These are phyloP conservation scores for Bombus picipes DNA, from an alignment of 1,140 invertebrate genomes.

Conservation along the genomic window DNA sequence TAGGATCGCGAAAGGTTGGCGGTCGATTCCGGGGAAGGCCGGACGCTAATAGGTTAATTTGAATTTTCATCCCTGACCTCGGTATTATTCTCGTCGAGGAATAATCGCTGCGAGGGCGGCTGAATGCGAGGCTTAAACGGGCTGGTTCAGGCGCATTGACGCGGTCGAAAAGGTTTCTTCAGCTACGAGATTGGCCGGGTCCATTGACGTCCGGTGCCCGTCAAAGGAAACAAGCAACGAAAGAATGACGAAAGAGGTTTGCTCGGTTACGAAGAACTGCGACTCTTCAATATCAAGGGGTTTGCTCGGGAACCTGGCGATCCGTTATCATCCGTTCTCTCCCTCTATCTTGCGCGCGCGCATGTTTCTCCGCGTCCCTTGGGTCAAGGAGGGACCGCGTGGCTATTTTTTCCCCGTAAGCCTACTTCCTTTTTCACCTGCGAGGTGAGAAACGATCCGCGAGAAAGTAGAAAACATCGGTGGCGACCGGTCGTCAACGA, in stretches of 20 bases:
- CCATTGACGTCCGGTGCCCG: slow-evolving; percentile 30
- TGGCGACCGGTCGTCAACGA: background rate
- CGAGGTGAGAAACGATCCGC: slow-evolving; percentile 1
- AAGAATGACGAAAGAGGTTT: slow-evolving; percentile 24
- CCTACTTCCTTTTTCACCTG: background rate
- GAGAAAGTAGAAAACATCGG: background rate
- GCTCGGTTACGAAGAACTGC: slow-evolving; percentile 18
- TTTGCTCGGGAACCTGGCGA: background rate
- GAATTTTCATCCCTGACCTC: slow-evolving; percentile 51
- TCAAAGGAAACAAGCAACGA: slow-evolving; percentile 18
- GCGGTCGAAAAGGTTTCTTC: slow-evolving; percentile 45
- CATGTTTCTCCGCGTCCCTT: background rate
- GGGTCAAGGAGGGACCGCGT: slow-evolving; percentile 36
- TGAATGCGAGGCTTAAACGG: slow-evolving; percentile 38
- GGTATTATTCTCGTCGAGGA: slow-evolving; percentile 10
- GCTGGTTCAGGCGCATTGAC: slow-evolving; percentile 40
- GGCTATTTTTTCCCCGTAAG: slow-evolving; percentile 26
- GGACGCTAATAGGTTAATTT: slow-evolving; percentile 12
- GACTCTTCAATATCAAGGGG: slow-evolving; percentile 14
- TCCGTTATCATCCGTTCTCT: background rate
- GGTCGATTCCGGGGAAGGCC: background rate
- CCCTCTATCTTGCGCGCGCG: background rate
- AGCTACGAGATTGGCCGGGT: slow-evolving; percentile 40
- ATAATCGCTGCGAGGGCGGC: background rate
- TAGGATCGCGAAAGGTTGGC: background rate